These are phyloP conservation scores for Enteromius radiatus DNA, from an alignment of 2,797 vertebrate species.

Conservation along the genomic window DNA sequence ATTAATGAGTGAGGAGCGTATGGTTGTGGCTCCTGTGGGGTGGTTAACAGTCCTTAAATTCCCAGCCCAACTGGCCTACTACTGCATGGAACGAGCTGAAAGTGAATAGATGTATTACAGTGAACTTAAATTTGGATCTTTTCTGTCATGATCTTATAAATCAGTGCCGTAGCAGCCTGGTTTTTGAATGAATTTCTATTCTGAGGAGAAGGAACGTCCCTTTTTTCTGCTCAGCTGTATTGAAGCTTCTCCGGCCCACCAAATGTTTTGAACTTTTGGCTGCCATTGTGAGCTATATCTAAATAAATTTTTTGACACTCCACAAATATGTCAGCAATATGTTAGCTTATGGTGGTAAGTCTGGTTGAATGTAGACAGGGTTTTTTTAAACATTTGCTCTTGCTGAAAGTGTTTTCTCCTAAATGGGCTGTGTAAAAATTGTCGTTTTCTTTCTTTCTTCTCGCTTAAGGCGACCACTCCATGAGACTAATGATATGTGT, in stretches of 20 bases:
- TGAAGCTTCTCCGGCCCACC: background rate
- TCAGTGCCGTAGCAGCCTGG: background rate
- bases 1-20: conserved; percentile 64
- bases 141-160: background rate
- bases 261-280: background rate
- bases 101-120: conserved; percentile 5
- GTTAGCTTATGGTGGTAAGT: background rate
- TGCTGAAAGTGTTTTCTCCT: background rate
- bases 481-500: conserved; percentile 37
- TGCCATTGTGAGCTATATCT: background rate
- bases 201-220: background rate
- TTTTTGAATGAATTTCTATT: conserved; percentile 8
- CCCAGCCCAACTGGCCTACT: conserved; percentile 45
- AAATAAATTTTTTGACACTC: background rate
- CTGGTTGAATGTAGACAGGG: background rate
- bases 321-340: background rate
- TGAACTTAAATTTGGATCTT: background rate
- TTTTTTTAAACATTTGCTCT: background rate
- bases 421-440: conserved; percentile 1
- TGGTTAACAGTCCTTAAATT: conserved; percentile 42
- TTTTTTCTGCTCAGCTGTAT: background rate
- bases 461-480: conserved; percentile 9
- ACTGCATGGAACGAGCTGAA: background rate
- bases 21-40: conserved; percentile 42
- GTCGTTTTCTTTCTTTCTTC: conserved; percentile 4